phyloP scores from a whole-genome alignment of 2,888 invertebrate genomes.

The Drepanosiphum platanoidis region DNA sequence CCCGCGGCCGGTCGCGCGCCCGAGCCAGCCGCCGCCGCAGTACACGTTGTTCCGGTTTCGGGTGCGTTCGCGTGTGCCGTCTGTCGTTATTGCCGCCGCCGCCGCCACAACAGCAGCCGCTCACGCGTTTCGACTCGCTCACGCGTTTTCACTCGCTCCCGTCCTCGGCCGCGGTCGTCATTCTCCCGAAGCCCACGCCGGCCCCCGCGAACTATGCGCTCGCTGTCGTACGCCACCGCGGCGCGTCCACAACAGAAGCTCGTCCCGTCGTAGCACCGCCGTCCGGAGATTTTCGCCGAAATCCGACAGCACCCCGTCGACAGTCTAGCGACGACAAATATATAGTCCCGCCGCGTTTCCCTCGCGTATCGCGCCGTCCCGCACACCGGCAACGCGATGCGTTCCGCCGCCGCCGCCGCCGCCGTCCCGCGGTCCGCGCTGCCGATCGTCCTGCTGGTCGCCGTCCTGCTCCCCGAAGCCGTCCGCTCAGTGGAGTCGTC shows the following conservation, averaged over 20 bases:
- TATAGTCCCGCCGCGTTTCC: too few relatives aligned
- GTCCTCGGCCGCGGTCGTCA: background rate
- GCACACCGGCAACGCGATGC: background rate
- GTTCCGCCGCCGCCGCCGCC: background rate
- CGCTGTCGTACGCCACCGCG: background rate
- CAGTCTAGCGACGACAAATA: too few relatives aligned
- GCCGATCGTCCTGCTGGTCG: background rate
- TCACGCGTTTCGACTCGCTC: background rate
- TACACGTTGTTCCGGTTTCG: constrained; percentile 49
- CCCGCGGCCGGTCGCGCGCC: background rate
- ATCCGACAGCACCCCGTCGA: too few relatives aligned
- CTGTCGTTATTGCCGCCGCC: background rate
- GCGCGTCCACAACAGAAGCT: background rate
- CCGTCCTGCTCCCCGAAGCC: background rate
- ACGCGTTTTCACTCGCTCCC: too few relatives aligned
- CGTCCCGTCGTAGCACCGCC: constrained; percentile 4
- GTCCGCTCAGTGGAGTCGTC: constrained; percentile 31
- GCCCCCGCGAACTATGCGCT: background rate
- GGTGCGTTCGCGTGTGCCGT: constrained; percentile 16
- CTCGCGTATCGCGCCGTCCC: too few relatives aligned
- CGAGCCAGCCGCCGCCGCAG: background rate
- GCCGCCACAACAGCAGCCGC: background rate
- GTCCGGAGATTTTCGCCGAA: too few relatives aligned
- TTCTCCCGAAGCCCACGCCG: background rate
- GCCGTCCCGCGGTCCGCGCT: background rate